These are phyloP conservation scores for Betta splendens DNA, from an alignment of 2,797 vertebrate species.

Conservation along the genomic window DNA sequence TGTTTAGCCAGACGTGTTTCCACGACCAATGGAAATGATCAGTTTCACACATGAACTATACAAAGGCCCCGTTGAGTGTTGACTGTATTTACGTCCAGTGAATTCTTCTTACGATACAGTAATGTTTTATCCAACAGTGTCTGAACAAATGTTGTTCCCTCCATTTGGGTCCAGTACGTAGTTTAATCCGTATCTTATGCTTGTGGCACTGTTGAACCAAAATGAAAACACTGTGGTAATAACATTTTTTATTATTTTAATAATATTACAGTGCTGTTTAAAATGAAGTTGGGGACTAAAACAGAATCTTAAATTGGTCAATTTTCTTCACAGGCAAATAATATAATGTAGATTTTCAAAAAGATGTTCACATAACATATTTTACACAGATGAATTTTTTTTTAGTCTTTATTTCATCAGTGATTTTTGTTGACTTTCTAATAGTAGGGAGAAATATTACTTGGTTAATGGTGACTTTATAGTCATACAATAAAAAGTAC, in stretches of 20 bases:
- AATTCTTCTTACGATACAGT: slow-evolving; percentile 36
- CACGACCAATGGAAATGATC: slow-evolving; percentile 56
- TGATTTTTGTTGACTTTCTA: slow-evolving; percentile 49
- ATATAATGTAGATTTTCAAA: slow-evolving; percentile 19
- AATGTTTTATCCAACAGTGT: slow-evolving; percentile 20
- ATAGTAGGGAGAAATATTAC: slow-evolving; percentile 21
- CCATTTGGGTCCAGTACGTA: slow-evolving; percentile 23
- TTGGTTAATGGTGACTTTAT: slow-evolving; percentile 63
- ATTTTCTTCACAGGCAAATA: slow-evolving; percentile 25
- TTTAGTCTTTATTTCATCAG: slow-evolving; percentile 51
- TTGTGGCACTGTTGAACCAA: slow-evolving; percentile 35
- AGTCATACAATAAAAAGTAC: slow-evolving; percentile 35
- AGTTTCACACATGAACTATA: slow-evolving; percentile 23
- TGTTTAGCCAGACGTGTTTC: slow-evolving; percentile 58
- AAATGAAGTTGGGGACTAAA: slow-evolving; percentile 26
- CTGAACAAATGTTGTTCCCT: slow-evolving; percentile 34
- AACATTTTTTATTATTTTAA: slow-evolving; percentile 27
- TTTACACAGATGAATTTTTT: slow-evolving; percentile 49
- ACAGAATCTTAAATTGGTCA: slow-evolving; percentile 14
- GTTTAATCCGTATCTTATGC: slow-evolving; percentile 15
- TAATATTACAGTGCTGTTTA: slow-evolving; percentile 8
- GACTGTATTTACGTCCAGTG: slow-evolving; percentile 33
- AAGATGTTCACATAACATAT: slow-evolving; percentile 30
- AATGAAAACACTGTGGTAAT: slow-evolving; percentile 50
- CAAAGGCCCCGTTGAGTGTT: slow-evolving; percentile 6